A percentile compares a stretch with the other conserved stretches of the same genome.
phyloP scores from a whole-genome alignment of 1,140 invertebrate genomes.

The Papilio aristodemus region DNA sequence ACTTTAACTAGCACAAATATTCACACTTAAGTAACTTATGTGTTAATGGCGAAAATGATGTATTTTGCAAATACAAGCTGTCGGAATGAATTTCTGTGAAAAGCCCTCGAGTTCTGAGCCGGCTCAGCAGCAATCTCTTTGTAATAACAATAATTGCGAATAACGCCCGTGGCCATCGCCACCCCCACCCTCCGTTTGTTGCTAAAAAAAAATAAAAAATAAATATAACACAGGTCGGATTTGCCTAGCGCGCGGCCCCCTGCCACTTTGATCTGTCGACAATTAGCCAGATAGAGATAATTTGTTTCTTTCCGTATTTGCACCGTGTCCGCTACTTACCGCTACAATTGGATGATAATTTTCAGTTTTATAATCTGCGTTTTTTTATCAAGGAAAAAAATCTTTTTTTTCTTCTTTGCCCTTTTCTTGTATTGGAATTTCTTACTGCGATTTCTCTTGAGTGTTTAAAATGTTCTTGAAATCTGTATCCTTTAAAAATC shows the following conservation, averaged over 20 bases:
- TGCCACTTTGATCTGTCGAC: constrained; percentile 68
- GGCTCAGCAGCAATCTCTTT: constrained; percentile 75
- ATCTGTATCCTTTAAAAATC: no score
- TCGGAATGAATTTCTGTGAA: constrained; percentile 63
- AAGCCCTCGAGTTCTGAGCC: constrained; percentile 67
- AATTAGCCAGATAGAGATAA: constrained; percentile 74
- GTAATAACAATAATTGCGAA: constrained; percentile 80
- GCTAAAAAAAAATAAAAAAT: constrained; percentile 60
- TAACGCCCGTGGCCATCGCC: constrained; percentile 62
- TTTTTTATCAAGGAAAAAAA: constrained; percentile 47
- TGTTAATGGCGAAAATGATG: constrained; percentile 31
- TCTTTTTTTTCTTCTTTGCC: constrained; percentile 46
- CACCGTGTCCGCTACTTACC: constrained; percentile 55
- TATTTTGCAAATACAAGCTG: constrained; percentile 58
- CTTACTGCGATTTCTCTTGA: no score
- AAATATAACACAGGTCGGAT: constrained; percentile 64
- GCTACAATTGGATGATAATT: constrained; percentile 69
- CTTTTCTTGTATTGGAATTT: not conserved
- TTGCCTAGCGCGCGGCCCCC: constrained; percentile 58
- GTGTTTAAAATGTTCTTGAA: no score
- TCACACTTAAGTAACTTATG: no score
- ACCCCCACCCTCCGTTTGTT: constrained; percentile 41
- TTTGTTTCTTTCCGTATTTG: constrained; percentile 71
- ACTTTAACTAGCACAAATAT: no score
- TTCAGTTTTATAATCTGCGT: constrained; percentile 51